Evolutionary conservation across 1,140 invertebrate species (phyloP), one percentile per base, ranked within the genome.

Genomic region (Drosophila tristis): DNA sequence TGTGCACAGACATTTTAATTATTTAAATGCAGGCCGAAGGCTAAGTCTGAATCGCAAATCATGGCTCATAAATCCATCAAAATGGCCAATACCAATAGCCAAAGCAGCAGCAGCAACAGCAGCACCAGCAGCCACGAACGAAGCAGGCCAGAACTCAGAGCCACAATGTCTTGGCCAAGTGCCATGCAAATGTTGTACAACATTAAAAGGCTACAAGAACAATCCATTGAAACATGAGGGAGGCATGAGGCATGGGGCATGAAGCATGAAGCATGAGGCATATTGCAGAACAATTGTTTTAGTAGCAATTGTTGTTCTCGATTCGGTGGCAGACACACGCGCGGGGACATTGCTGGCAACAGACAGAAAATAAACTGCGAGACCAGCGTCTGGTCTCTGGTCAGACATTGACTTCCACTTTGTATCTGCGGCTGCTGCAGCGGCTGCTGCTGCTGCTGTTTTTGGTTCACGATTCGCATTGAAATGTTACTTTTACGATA

Each of bases 61-160:
- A 87, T 78, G 87, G 82, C 82, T 87, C 82, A 86, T 86, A 86
- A 86, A 86, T 86, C 82, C 78, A 87, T 86, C 82, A 86, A 58
- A 74, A 67, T 54, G 56, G 55, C 13, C 56, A 72, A 80, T 62
- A 57, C 29, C 49, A 39, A 64, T 54, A 60, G 31, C 20, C 47
- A 50, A 49, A 58, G 11, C 31, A 9, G 31, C 31, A 35, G 31
- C 31, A 31, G 8, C 29, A 31, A 7, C 29, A 16, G 16, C 29
- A 31, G 29, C 29, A 1, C 2, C 29, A 35, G 31, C 31, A 9
- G 15, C 15, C 2, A 55, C n/a, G 43, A 49, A 47, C n/a, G 43
- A 49, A 47, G 43, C 13, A 23, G 58, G 31, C 55, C 42, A 42
- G 48, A 44, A n/a, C 58, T 57, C 80, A 74, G 47, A 65, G 50